A percentile compares a stretch with the other conserved stretches of the same genome.
Evolutionary conservation across 2,797 vertebrate genomes (phyloP).

Genomic region (Lutjanus argentimaculatus): DNA sequence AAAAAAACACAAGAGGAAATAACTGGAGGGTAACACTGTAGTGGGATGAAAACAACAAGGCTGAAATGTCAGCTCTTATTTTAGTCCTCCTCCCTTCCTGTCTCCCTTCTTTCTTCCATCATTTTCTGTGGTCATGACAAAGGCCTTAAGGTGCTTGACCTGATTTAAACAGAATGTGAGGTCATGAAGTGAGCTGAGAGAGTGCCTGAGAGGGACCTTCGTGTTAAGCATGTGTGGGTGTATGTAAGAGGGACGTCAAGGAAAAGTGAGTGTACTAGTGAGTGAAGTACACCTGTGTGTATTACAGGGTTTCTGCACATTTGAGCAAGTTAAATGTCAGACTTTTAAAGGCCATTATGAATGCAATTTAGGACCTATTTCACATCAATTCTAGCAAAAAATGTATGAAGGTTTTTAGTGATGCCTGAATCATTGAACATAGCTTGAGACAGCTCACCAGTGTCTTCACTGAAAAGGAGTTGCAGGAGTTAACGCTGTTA

Average conservation of each 20-base stretch:
- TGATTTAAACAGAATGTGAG: slow-evolving; percentile 24
- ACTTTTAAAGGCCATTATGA: too few relatives aligned
- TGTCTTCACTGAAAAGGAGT: too few relatives aligned
- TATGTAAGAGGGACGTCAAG: not conserved
- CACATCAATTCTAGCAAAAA: too few relatives aligned
- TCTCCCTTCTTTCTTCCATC: slow-evolving; percentile 30
- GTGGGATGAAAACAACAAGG: slow-evolving; percentile 27
- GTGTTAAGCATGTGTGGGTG: slow-evolving; percentile 1
- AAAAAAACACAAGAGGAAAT: slow-evolving; percentile 27
- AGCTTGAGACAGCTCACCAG: too few relatives aligned
- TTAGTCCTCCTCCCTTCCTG: slow-evolving; percentile 54
- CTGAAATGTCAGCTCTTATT: slow-evolving; percentile 62
- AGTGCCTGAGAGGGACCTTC: not conserved
- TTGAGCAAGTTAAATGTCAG: too few relatives aligned
- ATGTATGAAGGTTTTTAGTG: too few relatives aligned
- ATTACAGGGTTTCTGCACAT: too few relatives aligned
- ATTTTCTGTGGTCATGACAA: slow-evolving; percentile 8
- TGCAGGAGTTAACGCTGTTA: too few relatives aligned
- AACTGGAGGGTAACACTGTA: slow-evolving; percentile 8
- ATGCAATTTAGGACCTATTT: too few relatives aligned
- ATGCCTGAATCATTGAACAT: too few relatives aligned
- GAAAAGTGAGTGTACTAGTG: not conserved
- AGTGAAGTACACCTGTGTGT: not conserved
- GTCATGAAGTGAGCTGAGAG: slow-evolving; percentile 4
- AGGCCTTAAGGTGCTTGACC: slow-evolving; percentile 12